Evolutionary conservation across 2,113 vertebrate genomes (phyloP), one percentile per base, ranked within the genome.

Genomic region (Pseudonaja textilis): DNA sequence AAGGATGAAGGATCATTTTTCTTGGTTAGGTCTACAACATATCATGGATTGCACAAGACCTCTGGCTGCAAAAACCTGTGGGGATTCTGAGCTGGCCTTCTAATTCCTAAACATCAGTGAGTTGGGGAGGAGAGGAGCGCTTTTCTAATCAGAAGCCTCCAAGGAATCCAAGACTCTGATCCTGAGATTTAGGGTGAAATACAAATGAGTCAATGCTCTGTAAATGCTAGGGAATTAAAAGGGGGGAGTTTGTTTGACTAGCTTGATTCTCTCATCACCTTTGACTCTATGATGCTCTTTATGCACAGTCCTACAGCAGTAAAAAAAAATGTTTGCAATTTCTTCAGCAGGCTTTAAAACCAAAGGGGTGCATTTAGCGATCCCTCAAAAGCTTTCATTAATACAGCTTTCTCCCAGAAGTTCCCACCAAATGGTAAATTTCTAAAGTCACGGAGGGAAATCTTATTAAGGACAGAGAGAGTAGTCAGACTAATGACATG

Each of bases 51-150:
- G 0, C 9, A 6, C 54, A n/a, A 0, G 0, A 4, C 22, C 85
- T 10, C 18, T 55, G 93, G 0, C 0, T 50, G 4, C 18, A n/a
- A 85, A 85, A 0, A 0, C 2, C 42, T 3, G 7, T 16, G 85
- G 0, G 0, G 91, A 12, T 0, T 0, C 88, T 89, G 89, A 3
- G 95, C 89, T 57, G 50, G 26, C 34, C 26, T 89, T 90, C 85
- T 91, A 74, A 90, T 90, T n/a, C 88, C 23, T 3, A n/a, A 61
- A 45, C 1, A n/a, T 20, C 11, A 26, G 3, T 16, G 6, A 20
- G 29, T 1, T 20, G 18, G 34, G 69, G 34, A 39, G n/a, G 16
- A 6, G n/a, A 5, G 69, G 16, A 39, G n/a, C 20, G 2, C 1
- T 39, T n/a, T 61, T 34, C 34, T 42, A 42, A 20, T 29, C 26